Percentiles rank a stretch among this genome's conserved stretches.
Evolutionary conservation across 2,888 invertebrate genomes (phyloP).

Genomic region (Acleris literana): DNA sequence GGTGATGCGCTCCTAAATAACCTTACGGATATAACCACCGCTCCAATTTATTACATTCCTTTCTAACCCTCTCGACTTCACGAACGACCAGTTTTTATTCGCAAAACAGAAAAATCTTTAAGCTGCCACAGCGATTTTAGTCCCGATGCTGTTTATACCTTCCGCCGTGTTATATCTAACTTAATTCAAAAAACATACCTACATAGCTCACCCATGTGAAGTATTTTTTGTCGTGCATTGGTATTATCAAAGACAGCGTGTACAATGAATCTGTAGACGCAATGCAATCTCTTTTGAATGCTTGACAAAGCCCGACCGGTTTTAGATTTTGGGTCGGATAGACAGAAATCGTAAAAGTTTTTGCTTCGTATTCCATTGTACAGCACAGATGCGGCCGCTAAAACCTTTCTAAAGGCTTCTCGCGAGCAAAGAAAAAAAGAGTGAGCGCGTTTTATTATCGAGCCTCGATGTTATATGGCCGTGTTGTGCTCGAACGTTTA

Average conservation of each 20-base stretch:
- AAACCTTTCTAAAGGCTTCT: constrained; percentile 45
- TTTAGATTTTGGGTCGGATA: constrained; percentile 56
- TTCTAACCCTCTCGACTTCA: constrained; percentile 49
- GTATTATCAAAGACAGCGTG: constrained; percentile 41
- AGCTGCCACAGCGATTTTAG: constrained; percentile 2
- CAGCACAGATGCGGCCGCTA: constrained; percentile 43
- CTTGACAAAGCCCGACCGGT: constrained; percentile 58
- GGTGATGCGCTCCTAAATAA: constrained; percentile 79
- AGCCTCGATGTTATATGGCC: constrained; percentile 43
- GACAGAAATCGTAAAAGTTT: constrained; percentile 52
- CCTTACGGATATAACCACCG: constrained; percentile 65
- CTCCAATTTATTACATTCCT: constrained; percentile 56
- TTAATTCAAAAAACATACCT: constrained; percentile 20
- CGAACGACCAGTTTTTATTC: constrained; percentile 30
- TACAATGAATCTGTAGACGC: constrained; percentile 52
- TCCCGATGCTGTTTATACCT: constrained; percentile 1
- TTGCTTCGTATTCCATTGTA: constrained; percentile 48
- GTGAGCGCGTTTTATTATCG: constrained; percentile 44
- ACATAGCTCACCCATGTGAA: constrained; percentile 19
- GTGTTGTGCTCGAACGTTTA: constrained; percentile 45
- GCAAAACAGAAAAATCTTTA: constrained; percentile 6
- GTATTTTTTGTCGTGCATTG: constrained; percentile 28
- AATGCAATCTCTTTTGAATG: constrained; percentile 57
- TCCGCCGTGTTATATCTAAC: constrained; percentile 12
- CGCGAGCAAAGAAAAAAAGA: constrained; percentile 43